Conservation (phyloP, 2,113 vertebrate species). For the Antennarius striatus region DNA sequence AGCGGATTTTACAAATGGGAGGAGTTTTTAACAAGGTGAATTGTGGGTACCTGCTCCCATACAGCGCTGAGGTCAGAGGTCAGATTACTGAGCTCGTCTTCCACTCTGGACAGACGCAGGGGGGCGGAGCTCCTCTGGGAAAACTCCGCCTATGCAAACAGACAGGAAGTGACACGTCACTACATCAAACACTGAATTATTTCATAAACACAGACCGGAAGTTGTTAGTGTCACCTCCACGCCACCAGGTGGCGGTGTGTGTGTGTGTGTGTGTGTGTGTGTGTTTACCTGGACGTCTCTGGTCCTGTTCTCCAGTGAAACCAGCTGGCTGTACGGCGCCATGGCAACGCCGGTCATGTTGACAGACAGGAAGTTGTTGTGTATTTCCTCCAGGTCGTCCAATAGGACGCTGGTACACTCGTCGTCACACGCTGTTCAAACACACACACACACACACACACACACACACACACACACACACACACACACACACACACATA, state of each 20-base stretch:
- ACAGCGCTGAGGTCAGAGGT: conserved; percentile 45
- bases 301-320: conserved; percentile 83
- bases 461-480: not conserved
- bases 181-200: no score
- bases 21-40: not conserved
- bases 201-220: no score
- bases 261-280: no score
- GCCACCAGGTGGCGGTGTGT: conserved; percentile 3
- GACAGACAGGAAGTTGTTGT: conserved; percentile 69
- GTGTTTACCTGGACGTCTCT: conserved; percentile 79
- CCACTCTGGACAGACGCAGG: conserved; percentile 6
- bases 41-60: conserved; percentile 41
- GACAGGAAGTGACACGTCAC: not conserved
- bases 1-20: not conserved
- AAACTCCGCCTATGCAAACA: conserved; percentile 17
- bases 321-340: conserved; percentile 79
- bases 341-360: conserved; percentile 79
- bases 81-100: conserved; percentile 21
- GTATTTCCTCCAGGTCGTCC: conserved; percentile 78
- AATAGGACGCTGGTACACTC: conserved; percentile 85
- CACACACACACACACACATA: not conserved
- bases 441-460: not conserved
- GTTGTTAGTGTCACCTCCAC: no score
- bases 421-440: conserved; percentile 91
- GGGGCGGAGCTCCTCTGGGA: conserved; percentile 4